Evolutionary conservation across 2,113 vertebrate species (phyloP), one percentile per base, ranked within the genome.

Genomic region (Lathamus discolor): DNA sequence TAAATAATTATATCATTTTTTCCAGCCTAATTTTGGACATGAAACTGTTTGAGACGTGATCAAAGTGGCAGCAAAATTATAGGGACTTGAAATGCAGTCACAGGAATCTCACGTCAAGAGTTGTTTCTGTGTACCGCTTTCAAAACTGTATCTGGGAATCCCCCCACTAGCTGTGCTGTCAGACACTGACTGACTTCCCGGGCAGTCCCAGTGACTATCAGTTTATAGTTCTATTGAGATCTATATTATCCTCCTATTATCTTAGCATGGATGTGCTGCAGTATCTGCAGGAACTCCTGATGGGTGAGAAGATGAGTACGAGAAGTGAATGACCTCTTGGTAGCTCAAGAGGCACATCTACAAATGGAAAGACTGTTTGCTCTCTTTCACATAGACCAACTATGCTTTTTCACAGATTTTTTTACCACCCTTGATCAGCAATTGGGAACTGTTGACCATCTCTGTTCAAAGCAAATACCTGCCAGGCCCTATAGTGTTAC

Each of bases 21-120:
- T 94, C 86, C 92, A 86, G 86, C 28, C 88, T 96, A 76, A 86
- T 89, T 97, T 96, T 94, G 86, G 88, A 79, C 54, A 12, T 49
- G 52, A 95, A 85, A 66, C 31, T 82, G 69, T 81, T 61, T 64
- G 62, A 75, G 57, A 68, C 57, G 19, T 28, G 78, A 92, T 95
- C 83, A 83, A 94, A 96, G 78, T 39, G 81, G 10, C 77, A 85
- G 5, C 70, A 54, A 72, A 90, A 55, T 68, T 73, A 35, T 0
- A 35, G 74, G 57, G 46, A 63, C 62, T 69, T 46, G 57, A 91
- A 95, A 67, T 18, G 37, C 54, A 66, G 15, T 82, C 83, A 79
- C 46, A 24, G 70, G 69, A 94, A 84, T 78, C 64, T 44, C 18
- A 23, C 11, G 62, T 68, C 66, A 31, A 31, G 74, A 64, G 52